Percentiles rank a stretch among this genome's conserved stretches.
Conservation (phyloP, 2,113 vertebrate genomes). For the Amia ocellicauda region DNA sequence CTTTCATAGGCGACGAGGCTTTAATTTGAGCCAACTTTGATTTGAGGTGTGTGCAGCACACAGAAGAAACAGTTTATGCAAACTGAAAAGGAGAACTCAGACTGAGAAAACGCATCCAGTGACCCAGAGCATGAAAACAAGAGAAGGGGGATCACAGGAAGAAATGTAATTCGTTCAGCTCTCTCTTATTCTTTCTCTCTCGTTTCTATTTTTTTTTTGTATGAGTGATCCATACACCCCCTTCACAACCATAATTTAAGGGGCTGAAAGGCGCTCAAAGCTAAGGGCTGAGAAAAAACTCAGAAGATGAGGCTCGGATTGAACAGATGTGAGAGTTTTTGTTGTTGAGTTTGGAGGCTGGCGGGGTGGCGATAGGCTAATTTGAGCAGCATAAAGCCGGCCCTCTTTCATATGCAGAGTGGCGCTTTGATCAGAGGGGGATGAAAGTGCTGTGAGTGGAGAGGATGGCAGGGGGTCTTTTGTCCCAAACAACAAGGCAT, state of each 20-base stretch:
- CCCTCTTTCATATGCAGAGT: slow-evolving; percentile 73
- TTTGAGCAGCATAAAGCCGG: slow-evolving; percentile 58
- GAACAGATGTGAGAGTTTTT: slow-evolving; percentile 68
- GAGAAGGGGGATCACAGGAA: slow-evolving; percentile 50
- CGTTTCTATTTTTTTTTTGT: slow-evolving; percentile 33
- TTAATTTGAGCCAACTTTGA: slow-evolving; percentile 66
- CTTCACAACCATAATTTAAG: slow-evolving; percentile 69
- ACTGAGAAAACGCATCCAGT: slow-evolving; percentile 57
- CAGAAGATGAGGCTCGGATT: slow-evolving; percentile 52
- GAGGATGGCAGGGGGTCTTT: slow-evolving; percentile 65
- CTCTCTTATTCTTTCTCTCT: slow-evolving; percentile 24
- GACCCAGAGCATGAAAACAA: slow-evolving; percentile 44
- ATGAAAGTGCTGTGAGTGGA: slow-evolving; percentile 59
- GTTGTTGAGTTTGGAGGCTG: slow-evolving; percentile 54
- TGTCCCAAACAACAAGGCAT: slow-evolving; percentile 86
- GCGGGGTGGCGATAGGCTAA: slow-evolving; percentile 61
- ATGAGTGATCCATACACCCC: slow-evolving; percentile 43
- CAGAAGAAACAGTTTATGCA: slow-evolving; percentile 17
- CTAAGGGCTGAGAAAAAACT: slow-evolving; percentile 32
- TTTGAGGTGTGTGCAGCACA: slow-evolving; percentile 42
- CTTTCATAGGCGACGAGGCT: slow-evolving; percentile 68
- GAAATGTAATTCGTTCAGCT: slow-evolving; percentile 50
- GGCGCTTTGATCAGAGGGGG: slow-evolving; percentile 65
- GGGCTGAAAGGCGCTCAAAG: slow-evolving; percentile 67
- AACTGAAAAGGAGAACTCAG: slow-evolving; percentile 45